Percentiles rank a stretch among this genome's conserved stretches.
Conservation (phyloP, 1,140 invertebrate species). For the Papilio aristodemus region DNA sequence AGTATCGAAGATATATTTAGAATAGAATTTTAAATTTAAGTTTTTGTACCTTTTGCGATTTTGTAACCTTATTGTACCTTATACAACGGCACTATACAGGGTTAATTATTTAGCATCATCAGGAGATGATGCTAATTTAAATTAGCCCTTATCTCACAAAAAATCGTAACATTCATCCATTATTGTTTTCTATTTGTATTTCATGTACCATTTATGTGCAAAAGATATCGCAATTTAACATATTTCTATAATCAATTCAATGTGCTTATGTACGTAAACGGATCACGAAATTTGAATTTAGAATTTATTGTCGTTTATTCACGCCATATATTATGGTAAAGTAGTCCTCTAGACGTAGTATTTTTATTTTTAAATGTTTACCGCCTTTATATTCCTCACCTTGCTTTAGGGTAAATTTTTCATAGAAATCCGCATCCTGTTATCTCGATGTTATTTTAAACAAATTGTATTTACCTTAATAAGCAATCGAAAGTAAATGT, state of each 20-base stretch:
- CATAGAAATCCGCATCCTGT: too few relatives aligned
- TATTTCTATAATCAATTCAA: not conserved
- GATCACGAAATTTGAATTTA: not conserved
- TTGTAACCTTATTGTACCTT: too few relatives aligned
- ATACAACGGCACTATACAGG: too few relatives aligned
- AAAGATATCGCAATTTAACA: not conserved
- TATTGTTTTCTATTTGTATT: not conserved
- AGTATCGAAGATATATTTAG: not conserved
- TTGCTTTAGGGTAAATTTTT: not conserved
- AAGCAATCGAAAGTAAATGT: too few relatives aligned
- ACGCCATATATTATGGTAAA: slow-evolving; percentile 17
- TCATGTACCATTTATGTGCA: not conserved
- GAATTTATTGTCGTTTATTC: not conserved
- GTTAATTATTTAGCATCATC: not conserved
- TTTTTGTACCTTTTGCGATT: not conserved
- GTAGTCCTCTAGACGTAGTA: not conserved
- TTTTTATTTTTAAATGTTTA: slow-evolving; percentile 3
- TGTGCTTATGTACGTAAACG: slow-evolving; percentile 29
- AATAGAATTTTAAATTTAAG: not conserved
- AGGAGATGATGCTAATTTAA: too few relatives aligned
- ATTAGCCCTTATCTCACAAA: too few relatives aligned
- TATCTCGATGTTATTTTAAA: too few relatives aligned
- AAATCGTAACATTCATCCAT: too few relatives aligned
- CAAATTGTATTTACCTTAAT: too few relatives aligned
- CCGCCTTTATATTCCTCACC: not conserved